Evolutionary conservation across 2,113 vertebrate species (phyloP).

Genomic region (Microcebus tavaratra): DNA sequence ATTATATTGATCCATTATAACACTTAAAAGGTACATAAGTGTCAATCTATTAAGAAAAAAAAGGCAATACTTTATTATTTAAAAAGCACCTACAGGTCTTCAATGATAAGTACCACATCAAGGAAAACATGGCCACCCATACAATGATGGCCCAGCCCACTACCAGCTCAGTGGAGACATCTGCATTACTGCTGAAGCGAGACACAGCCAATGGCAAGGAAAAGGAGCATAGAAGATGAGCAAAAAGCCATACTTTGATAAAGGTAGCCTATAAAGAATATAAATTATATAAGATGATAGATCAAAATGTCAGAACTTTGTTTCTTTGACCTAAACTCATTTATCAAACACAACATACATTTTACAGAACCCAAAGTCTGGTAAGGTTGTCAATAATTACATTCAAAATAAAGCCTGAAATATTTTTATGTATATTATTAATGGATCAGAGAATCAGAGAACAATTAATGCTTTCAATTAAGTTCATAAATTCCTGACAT

Average conservation of each 20-base stretch:
- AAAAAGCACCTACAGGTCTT: slow-evolving; percentile 16
- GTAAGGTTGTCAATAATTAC: neutral
- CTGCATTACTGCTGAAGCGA: neutral
- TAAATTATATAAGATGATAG: neutral
- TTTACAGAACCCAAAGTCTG: slow-evolving; percentile 4
- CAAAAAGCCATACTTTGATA: neutral
- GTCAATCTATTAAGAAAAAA: neutral
- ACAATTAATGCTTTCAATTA: slow-evolving; percentile 28
- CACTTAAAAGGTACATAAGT: neutral
- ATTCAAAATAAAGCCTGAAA: neutral
- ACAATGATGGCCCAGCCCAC: neutral
- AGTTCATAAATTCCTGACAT: neutral
- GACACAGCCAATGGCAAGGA: neutral
- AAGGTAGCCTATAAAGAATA: neutral
- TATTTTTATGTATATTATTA: neutral
- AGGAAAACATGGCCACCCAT: neutral
- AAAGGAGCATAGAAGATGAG: neutral
- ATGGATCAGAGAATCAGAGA: neutral
- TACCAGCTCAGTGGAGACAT: neutral
- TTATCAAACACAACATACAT: neutral
- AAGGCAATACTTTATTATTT: neutral
- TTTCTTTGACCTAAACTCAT: neutral
- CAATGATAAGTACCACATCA: neutral
- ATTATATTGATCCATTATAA: neutral
- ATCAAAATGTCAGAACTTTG: neutral